Conservation (phyloP, 2,113 vertebrate genomes). For the Microcebus murinus region DNA sequence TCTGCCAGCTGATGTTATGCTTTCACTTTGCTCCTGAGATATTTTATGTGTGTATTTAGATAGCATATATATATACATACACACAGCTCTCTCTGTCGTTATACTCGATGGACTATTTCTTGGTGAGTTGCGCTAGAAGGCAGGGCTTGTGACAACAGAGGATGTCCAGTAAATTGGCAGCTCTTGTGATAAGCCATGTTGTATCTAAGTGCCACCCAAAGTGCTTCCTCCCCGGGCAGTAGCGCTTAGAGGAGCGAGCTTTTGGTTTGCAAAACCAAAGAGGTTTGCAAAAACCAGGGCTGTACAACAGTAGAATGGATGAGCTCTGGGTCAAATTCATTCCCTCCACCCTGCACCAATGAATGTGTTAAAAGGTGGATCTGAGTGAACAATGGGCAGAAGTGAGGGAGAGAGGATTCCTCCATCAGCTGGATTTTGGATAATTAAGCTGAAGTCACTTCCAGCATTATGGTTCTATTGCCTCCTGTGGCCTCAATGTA, state of each 20-base stretch:
- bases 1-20: constrained; percentile 65
- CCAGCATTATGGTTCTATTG: not conserved
- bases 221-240: not conserved
- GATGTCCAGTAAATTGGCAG: constrained; percentile 2
- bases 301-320: not conserved
- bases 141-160: not conserved
- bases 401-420: not conserved
- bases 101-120: constrained; percentile 29
- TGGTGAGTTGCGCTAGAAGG: not conserved
- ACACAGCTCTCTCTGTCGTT: not conserved
- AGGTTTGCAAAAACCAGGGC: not conserved
- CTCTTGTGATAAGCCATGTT: constrained; percentile 11
- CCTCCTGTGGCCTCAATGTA: not conserved
- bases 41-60: constrained; percentile 53
- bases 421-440: not conserved
- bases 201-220: not conserved
- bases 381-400: not conserved
- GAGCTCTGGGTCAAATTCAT: not conserved
- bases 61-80: not conserved
- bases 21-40: constrained; percentile 64
- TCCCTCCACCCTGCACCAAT: not conserved
- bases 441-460: constrained; percentile 17
- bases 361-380: not conserved
- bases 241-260: not conserved
- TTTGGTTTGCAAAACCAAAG: not conserved